Conservation (phyloP, 2,888 invertebrate genomes). For the Coelinius sp. region DNA sequence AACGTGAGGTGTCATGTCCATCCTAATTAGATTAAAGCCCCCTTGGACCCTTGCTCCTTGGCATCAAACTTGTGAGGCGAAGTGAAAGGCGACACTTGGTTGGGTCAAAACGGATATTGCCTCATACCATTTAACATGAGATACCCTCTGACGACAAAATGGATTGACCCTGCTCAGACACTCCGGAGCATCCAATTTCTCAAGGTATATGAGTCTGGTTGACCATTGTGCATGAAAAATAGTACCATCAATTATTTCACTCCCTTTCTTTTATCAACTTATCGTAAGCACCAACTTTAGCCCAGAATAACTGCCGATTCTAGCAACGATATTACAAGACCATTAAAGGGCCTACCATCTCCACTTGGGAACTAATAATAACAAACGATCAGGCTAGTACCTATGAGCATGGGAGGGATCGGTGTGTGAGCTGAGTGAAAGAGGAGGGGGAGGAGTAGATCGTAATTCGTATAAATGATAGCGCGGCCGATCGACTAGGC, state of each 20-base stretch:
- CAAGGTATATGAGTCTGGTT: conserved; percentile 10
- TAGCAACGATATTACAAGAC: conserved; percentile 47
- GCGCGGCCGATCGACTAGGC: conserved; percentile 57
- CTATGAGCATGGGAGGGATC: not conserved
- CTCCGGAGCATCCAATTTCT: conserved; percentile 10
- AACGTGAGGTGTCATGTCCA: conserved; percentile 12
- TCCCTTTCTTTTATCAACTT: not conserved
- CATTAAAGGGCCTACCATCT: conserved; percentile 43
- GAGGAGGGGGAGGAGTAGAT: conserved; percentile 48
- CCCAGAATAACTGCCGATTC: not conserved
- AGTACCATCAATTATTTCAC: not conserved
- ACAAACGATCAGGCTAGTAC: conserved; percentile 48
- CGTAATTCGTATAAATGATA: conserved; percentile 71
- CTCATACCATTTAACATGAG: conserved; percentile 25
- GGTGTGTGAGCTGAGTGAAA: conserved; percentile 41
- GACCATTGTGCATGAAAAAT: conserved; percentile 21
- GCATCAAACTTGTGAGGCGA: conserved; percentile 3
- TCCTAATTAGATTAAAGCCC: conserved; percentile 22
- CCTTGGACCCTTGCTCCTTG: conserved; percentile 1
- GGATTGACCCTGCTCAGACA: conserved; percentile 13
- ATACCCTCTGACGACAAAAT: not conserved
- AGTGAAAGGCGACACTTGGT: conserved; percentile 35
- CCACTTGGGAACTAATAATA: conserved; percentile 52
- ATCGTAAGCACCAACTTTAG: conserved; percentile 29
- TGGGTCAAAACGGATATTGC: conserved; percentile 19